Conservation (phyloP, 2,113 vertebrate species). For the Apaloderma vittatum region DNA sequence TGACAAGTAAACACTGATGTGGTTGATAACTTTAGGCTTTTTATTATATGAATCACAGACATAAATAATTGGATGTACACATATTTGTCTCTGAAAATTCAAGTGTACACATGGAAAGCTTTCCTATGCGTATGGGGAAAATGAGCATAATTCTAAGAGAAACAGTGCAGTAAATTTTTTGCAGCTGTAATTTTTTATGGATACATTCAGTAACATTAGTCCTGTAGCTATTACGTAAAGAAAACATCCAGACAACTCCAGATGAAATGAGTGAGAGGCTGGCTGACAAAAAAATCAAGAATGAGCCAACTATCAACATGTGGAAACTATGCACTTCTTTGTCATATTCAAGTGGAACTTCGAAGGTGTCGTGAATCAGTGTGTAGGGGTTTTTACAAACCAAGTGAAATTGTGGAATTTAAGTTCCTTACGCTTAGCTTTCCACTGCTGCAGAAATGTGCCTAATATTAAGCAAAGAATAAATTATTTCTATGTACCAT, state of each 20-base stretch:
- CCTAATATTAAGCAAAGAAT: not conserved
- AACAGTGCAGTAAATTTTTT: not conserved
- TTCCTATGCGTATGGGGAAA: not conserved
- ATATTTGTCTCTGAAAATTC: not conserved
- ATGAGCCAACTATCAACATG: not conserved
- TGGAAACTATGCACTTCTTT: not conserved
- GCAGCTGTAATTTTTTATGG: not conserved
- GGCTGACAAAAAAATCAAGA: not conserved
- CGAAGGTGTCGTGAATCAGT: not conserved
- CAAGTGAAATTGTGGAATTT: not conserved
- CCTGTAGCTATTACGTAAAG: not conserved
- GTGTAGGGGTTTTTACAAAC: not conserved
- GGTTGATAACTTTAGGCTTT: not conserved
- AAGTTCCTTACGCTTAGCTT: not conserved
- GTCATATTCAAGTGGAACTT: not conserved
- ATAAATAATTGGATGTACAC: not conserved
- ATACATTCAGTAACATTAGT: not conserved
- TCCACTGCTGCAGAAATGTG: not conserved
- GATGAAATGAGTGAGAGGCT: not conserved
- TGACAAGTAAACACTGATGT: not conserved
- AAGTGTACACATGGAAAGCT: not conserved
- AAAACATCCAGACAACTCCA: conserved; percentile 1
- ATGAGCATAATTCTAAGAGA: not conserved
- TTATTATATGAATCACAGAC: not conserved
- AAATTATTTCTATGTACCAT: not conserved